These are phyloP conservation scores for Acanthisitta chloris DNA, from an alignment of 2,113 vertebrate species.

Conservation along the genomic window DNA sequence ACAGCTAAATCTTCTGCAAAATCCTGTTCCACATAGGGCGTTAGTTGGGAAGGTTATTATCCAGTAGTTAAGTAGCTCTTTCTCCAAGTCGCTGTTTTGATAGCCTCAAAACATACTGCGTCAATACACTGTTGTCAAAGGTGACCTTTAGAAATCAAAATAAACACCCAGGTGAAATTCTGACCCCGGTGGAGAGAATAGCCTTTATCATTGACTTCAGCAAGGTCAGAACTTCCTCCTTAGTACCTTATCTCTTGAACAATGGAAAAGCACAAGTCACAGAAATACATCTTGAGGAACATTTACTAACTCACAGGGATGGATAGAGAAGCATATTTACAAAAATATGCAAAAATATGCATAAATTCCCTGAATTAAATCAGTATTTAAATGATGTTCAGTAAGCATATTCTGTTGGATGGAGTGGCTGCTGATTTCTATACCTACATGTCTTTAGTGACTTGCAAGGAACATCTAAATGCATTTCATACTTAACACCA, in stretches of 20 bases:
- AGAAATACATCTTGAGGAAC: not conserved
- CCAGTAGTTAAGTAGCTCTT: not conserved
- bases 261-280: not conserved
- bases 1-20: not conserved
- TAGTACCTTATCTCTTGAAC: not conserved
- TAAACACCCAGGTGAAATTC: slow-evolving; percentile 47
- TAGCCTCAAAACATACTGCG: slow-evolving; percentile 15
- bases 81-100: slow-evolving; percentile 48
- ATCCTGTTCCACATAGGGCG: not conserved
- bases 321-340: not conserved
- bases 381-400: not conserved
- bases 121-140: slow-evolving; percentile 3
- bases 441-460: not conserved
- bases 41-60: slow-evolving; percentile 23
- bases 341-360: not conserved
- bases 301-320: not conserved
- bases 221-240: slow-evolving; percentile 28
- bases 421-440: not conserved
- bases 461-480: not conserved
- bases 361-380: not conserved
- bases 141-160: not conserved
- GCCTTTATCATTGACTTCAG: slow-evolving; percentile 4
- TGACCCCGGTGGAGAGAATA: not conserved
- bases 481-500: not conserved
- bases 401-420: not conserved